Evolutionary conservation across 35 echinoderm and acorn worm genomes (phyloP), one percentile per base, ranked within the genome.

Genomic region (Ophiothrix spiculata): DNA sequence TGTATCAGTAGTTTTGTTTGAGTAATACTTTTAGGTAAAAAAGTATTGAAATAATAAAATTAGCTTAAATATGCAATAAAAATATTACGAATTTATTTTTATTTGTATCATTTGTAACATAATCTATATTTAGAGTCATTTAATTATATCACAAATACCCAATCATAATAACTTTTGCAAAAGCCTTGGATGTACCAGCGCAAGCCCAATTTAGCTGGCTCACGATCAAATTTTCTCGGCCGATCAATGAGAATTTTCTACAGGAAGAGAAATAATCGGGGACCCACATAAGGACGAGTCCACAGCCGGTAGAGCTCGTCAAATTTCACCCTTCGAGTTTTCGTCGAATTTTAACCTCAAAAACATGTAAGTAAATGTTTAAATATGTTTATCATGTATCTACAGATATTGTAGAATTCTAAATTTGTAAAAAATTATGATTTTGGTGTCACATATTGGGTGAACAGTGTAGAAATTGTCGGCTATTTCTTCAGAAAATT

Each of bases 301-400:
- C 60, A 69, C 60, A 69, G 42, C 60, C 60, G 60, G 8, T 15
- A n/a, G 25, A 69, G 1, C 60, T 69, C 60, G 60, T 69, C 60
- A 69, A 69, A 69, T 69, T 69, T 69, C 60, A 69, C 60, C 60
- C 16, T 69, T 69, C 60, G 60, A 69, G 16, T 69, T 69, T 69
- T 69, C 60, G 60, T 69, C 60, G 29, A 12, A 69, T 69, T 69
- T 49, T 69, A 69, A 6, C 25, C 10, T 15, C 17, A 69, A 69
- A 69, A 69, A 25, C 60, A 49, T 69, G 60, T 69, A 69, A n/a
- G 60, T 69, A 69, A 25, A 28, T 69, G 10, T 69, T 69, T 69
- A 2, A 69, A 69, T 69, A 69, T 69, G 3, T 4, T 4, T 69
- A 69, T 10, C 42, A n/a, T 10, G 60, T 2, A 69, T 69, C 60